These are phyloP conservation scores for Masticophis lateralis DNA, from an alignment of 2,797 vertebrate species.

Conservation along the genomic window DNA sequence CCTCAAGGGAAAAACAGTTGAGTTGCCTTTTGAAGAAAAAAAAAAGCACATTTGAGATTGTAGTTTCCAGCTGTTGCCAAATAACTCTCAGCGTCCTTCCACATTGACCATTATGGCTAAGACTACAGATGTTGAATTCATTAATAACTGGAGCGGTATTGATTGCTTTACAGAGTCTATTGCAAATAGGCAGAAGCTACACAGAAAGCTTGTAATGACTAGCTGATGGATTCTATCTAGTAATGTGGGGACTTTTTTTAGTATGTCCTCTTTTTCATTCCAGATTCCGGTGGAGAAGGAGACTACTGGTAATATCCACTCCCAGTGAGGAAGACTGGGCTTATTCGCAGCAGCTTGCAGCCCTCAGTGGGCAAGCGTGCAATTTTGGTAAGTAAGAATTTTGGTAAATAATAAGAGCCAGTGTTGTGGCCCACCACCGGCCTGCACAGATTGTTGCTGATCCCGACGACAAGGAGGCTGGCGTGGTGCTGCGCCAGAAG, in stretches of 20 bases:
- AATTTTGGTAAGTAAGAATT: conserved; percentile 87
- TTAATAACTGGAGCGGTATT: not conserved
- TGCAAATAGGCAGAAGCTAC: not conserved
- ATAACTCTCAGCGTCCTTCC: not conserved
- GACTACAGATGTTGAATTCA: not conserved
- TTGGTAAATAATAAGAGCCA: not conserved
- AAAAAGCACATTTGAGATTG: not conserved
- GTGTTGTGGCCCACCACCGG: too few species aligned
- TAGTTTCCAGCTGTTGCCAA: not conserved
- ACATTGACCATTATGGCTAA: not conserved
- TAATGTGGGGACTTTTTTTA: not conserved
- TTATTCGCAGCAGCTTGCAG: conserved; percentile 96
- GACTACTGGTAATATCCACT: conserved; percentile 93
- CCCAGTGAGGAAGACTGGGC: conserved; percentile 97
- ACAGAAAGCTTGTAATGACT: not conserved
- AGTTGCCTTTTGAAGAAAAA: not conserved
- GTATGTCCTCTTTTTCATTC: not conserved
- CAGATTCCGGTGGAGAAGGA: conserved; percentile 96
- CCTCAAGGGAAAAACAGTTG: not conserved
- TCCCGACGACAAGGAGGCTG: too few species aligned
- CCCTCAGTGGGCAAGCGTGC: conserved; percentile 92
- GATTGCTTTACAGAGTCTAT: not conserved
- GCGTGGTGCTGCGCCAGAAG: too few species aligned
- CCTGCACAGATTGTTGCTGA: too few species aligned
- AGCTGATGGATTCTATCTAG: not conserved